Conservation (phyloP, 2,113 vertebrate genomes). For the Hiodon alosoides region DNA sequence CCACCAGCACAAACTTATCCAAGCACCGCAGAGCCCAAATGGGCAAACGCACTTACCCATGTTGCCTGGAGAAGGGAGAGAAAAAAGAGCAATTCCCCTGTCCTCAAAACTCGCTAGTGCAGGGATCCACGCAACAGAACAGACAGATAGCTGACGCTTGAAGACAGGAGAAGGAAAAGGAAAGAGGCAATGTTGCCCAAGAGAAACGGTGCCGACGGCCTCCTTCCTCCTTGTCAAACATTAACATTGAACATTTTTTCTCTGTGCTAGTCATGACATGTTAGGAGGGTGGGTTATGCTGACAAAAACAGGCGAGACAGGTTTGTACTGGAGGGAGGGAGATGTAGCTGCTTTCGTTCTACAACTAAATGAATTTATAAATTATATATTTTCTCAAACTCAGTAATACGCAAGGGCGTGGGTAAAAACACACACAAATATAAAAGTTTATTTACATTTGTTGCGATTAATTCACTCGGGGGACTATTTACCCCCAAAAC, state of each 20-base stretch:
- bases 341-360: neutral
- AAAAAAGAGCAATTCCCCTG: neutral
- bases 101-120: no score
- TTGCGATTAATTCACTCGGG: no score
- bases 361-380: no score
- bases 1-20: no score
- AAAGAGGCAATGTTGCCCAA: neutral
- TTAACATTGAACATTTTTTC: constrained; percentile 8
- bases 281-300: constrained; percentile 15
- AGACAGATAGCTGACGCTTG: no score
- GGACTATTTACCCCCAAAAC: no score
- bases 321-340: constrained; percentile 44
- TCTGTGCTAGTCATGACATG: constrained; percentile 16
- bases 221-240: constrained; percentile 11
- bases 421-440: neutral
- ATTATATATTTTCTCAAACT: neutral
- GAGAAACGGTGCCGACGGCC: neutral
- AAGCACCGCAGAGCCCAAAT: neutral
- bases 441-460: no score
- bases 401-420: no score
- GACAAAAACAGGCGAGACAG: constrained; percentile 57
- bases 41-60: constrained; percentile 3
- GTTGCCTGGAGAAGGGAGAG: neutral
- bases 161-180: neutral
- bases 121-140: no score